Evolutionary conservation across 2,797 vertebrate species (phyloP).

Genomic region (Pangasius sanitwongsei): DNA sequence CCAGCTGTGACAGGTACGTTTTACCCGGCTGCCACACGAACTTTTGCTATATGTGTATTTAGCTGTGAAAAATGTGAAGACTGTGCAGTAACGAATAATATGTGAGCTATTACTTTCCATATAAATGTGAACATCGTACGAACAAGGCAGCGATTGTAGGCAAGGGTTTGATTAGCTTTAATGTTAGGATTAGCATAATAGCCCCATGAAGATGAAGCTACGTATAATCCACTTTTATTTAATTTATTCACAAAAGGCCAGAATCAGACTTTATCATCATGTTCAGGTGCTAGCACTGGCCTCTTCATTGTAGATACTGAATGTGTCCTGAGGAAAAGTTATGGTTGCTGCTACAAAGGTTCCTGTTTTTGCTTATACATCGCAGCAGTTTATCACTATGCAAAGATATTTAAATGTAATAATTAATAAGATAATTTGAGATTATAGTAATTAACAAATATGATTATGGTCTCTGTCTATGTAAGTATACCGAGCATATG

Average conservation of each 20-base stretch:
- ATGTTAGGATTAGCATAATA: slow-evolving; percentile 45
- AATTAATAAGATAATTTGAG: not conserved
- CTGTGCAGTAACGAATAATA: not conserved
- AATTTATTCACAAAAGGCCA: slow-evolving; percentile 66
- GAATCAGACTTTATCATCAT: slow-evolving; percentile 38
- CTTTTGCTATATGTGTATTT: not conserved
- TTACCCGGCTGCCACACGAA: not conserved
- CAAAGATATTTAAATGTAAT: slow-evolving; percentile 3
- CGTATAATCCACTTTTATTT: slow-evolving; percentile 50
- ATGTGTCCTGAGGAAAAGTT: not conserved
- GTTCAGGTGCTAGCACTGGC: slow-evolving; percentile 11
- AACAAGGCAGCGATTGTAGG: not conserved
- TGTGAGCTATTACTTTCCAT: not conserved
- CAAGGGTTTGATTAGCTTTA: slow-evolving; percentile 40
- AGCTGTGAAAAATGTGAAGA: not conserved
- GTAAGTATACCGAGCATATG: not conserved
- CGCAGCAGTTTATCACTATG: not conserved
- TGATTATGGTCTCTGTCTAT: not conserved
- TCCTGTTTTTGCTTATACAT: not conserved
- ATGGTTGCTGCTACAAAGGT: not conserved
- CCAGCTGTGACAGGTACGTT: not conserved
- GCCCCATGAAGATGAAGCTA: slow-evolving; percentile 23
- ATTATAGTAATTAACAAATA: not conserved
- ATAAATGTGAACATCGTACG: not conserved
- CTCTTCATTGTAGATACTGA: not conserved